These are phyloP conservation scores for Aleiodes sp. DNA, from an alignment of 1,140 invertebrate species.

Conservation along the genomic window DNA sequence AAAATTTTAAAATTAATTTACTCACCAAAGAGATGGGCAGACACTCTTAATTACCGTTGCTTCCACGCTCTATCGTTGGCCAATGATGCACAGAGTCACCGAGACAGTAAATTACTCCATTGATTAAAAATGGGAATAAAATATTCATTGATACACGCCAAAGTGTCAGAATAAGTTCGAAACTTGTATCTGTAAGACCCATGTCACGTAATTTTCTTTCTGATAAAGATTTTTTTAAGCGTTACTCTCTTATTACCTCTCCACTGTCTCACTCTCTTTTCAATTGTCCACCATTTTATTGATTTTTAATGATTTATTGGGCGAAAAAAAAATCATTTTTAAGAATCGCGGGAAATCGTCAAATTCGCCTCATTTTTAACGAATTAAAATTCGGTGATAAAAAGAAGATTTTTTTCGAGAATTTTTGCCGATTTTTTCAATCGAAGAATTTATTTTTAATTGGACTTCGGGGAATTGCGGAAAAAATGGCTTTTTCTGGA, in stretches of 20 bases:
- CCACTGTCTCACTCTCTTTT: slow-evolving; percentile 30
- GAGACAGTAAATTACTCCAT: background rate
- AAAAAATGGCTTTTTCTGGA: background rate
- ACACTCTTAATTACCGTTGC: background rate
- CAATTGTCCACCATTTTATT: background rate
- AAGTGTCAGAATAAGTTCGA: slow-evolving; percentile 66
- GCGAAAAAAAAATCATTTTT: too few species aligned
- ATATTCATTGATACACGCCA: slow-evolving; percentile 56
- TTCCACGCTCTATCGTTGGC: background rate
- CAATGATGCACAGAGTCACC: background rate
- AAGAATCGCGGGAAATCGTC: too few species aligned
- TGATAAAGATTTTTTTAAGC: too few species aligned
- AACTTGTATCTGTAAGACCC: slow-evolving; percentile 68
- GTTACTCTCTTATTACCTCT: slow-evolving; percentile 16
- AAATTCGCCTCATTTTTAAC: too few species aligned
- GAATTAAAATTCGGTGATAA: too few species aligned
- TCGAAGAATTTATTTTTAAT: background rate
- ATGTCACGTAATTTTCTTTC: slow-evolving; percentile 61
- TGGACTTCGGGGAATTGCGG: background rate
- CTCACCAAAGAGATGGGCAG: background rate
- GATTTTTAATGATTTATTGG: too few species aligned
- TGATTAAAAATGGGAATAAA: background rate
- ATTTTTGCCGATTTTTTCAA: background rate
- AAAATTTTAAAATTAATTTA: background rate
- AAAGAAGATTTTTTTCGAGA: too few species aligned